Evolutionary conservation across 35 echinoderm and acorn worm genomes (phyloP), one percentile per base, ranked within the genome.

Genomic region (Amphiura filiformis): DNA sequence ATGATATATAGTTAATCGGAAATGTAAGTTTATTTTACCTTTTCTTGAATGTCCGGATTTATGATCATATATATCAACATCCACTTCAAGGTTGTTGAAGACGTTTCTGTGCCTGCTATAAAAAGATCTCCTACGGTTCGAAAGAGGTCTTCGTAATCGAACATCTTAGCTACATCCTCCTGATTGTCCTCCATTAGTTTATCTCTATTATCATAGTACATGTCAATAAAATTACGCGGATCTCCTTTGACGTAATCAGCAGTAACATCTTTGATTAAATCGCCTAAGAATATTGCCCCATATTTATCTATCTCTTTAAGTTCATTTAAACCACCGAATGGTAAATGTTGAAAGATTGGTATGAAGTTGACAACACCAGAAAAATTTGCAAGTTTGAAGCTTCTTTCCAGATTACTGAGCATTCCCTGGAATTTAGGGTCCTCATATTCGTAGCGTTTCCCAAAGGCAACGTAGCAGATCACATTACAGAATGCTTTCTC

Each of bases 381-480:
- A 20, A 52, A 20, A 52, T 7, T 20, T 52, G 44, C 23, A 36
- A 77, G 41, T 4, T 65, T 57, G 34, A 91, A 86, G 31, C 76
- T 56, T 26, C 78, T 28, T 14, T 70, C 36, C 0, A 87, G 28
- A 26, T 47, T 31, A 20, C 40, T 38, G 1, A 91, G 77, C 26
- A 91, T n/a, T 0, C 83, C 17, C 39, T 94, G 38, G 37, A 94
- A 94, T 78, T 82, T 91, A 1, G 77, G 38, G 34, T 94, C 93
- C 23, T 52, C 18, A 36, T 94, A 90, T 34, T 94, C 88, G 36
- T 56, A 94, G 76, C 88, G 39, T 35, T 91, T 44, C 13, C 93
- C 88, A 57, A 94, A 87, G 18, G 83, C 86, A 34, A 94, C 65
- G 3, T 84, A 88, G 35, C 93, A 94, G n/a, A 94, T 84, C 34